These are phyloP conservation scores for Coleophora deauratella DNA, from an alignment of 2,888 invertebrate genomes.

Conservation along the genomic window DNA sequence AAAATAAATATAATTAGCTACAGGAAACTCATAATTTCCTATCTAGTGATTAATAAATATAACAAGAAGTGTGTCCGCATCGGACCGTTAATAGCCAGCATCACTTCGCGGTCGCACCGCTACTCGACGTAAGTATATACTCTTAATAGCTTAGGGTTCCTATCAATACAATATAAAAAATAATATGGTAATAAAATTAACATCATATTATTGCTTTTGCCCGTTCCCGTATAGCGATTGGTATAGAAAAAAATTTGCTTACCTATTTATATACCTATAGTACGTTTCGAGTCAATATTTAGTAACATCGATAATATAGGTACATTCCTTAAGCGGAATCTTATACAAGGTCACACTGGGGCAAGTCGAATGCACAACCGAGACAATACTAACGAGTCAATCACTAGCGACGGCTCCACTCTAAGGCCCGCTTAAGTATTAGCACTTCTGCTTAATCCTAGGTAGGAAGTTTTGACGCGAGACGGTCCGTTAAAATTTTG, in stretches of 20 bases:
- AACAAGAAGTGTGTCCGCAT: conserved; percentile 58
- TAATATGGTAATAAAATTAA: conserved; percentile 75
- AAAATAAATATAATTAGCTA: conserved; percentile 73
- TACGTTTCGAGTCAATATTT: conserved; percentile 57
- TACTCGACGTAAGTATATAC: conserved; percentile 54
- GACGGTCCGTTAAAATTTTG: conserved; percentile 45
- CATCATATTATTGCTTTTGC: conserved; percentile 75
- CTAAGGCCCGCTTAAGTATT: conserved; percentile 67
- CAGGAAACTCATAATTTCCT: conserved; percentile 72
- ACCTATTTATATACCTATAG: conserved; percentile 49
- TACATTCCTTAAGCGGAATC: conserved; percentile 48
- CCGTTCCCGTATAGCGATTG: conserved; percentile 75
- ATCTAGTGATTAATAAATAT: conserved; percentile 73
- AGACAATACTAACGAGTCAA: conserved; percentile 65
- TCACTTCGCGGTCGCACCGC: conserved; percentile 71
- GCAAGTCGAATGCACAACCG: conserved; percentile 72
- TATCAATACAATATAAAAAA: conserved; percentile 72
- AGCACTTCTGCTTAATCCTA: conserved; percentile 71
- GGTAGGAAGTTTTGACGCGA: conserved; percentile 56
- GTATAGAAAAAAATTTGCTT: conserved; percentile 70
- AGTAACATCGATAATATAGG: conserved; percentile 54
- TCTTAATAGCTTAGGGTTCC: conserved; percentile 63
- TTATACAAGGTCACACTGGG: conserved; percentile 61
- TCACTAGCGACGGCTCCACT: conserved; percentile 32
- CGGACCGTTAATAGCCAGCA: conserved; percentile 63